Evolutionary conservation across 2,888 invertebrate genomes (phyloP), one percentile per base, ranked within the genome.

Genomic region (Hartigia nigra): DNA sequence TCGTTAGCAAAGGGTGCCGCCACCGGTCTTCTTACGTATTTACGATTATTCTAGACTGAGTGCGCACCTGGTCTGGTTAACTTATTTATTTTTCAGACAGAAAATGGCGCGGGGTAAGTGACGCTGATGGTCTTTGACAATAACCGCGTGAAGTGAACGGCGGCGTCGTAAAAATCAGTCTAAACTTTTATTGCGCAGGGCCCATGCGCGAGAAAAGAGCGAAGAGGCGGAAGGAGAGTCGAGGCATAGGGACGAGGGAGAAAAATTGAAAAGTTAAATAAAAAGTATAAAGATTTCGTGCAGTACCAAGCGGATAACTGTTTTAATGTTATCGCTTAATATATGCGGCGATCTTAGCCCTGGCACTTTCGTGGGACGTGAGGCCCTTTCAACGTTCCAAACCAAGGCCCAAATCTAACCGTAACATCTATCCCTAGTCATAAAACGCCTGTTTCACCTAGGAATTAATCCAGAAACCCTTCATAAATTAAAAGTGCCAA

Each of bases 101-200:
- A 34, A 78, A 76, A 78, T 76, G 78, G 72, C 75, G 72, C 32
- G 74, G 78, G 75, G 55, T 78, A 78, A 78, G 76, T 78, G 78
- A 78, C 70, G 78, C 75, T 36, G 75, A 37, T 37, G 14, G 78
- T 70, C 75, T 78, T 72, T 76, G 75, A 78, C 32, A 72, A 31
- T 72, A 72, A 14, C 72, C 72, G n/a, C 72, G 32, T 5, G 70
- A 70, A 70, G 70, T 75, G 75, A 78, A 74, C 39, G 37, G 39
- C 39, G 75, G 76, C 74, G 74, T 36, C 39, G 70, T 78, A 76
- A 78, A 78, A 70, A 4, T 35, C 35, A 76, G 70, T 70, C 75
- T 70, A 76, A 78, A 69, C 75, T 78, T 78, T 78, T 78, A 78
- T 76, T 37, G 75, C 32, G 31, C 12, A 31, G 12, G 9, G 70